A percentile compares a stretch with the other conserved stretches of the same genome.
Evolutionary conservation across 2,888 invertebrate genomes (phyloP).

Genomic region (Cetonia aurata): DNA sequence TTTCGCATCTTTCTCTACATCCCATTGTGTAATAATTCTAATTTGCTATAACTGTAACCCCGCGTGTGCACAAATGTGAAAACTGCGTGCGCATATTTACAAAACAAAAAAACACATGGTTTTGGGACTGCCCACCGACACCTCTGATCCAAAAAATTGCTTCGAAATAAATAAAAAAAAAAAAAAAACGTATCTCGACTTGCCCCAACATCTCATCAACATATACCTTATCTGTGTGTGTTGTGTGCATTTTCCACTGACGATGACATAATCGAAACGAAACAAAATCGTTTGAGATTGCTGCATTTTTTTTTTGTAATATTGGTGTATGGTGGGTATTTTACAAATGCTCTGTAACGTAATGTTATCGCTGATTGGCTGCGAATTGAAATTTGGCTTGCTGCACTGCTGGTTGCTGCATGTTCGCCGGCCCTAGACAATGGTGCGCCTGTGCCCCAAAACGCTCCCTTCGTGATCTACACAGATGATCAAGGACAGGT

Average conservation of each 20-base stretch:
- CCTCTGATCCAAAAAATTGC: constrained; percentile 46
- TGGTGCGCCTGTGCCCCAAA: constrained; percentile 83
- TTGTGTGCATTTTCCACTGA: constrained; percentile 40
- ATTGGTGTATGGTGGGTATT: constrained; percentile 66
- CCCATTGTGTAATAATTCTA: constrained; percentile 40
- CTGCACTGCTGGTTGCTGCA: constrained; percentile 70
- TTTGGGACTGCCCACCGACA: constrained; percentile 63
- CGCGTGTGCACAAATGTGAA: constrained; percentile 48
- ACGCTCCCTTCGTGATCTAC: constrained; percentile 95
- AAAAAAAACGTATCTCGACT: constrained; percentile 8
- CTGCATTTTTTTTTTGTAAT: constrained; percentile 46
- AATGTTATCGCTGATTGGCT: constrained; percentile 67
- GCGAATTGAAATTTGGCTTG: constrained; percentile 65
- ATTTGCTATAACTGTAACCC: constrained; percentile 53
- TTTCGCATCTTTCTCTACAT: constrained; percentile 47
- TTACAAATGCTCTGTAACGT: constrained; percentile 64
- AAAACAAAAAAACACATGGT: constrained; percentile 52
- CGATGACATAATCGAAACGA: constrained; percentile 6
- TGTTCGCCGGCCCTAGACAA: constrained; percentile 71
- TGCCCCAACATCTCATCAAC: constrained; percentile 10
- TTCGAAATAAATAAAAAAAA: neutral
- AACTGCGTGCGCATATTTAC: constrained; percentile 49
- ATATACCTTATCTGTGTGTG: constrained; percentile 14
- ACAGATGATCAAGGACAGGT: constrained; percentile 97
- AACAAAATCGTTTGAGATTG: constrained; percentile 24